Conservation (phyloP, 2,113 vertebrate genomes). For the Poecile atricapillus region DNA sequence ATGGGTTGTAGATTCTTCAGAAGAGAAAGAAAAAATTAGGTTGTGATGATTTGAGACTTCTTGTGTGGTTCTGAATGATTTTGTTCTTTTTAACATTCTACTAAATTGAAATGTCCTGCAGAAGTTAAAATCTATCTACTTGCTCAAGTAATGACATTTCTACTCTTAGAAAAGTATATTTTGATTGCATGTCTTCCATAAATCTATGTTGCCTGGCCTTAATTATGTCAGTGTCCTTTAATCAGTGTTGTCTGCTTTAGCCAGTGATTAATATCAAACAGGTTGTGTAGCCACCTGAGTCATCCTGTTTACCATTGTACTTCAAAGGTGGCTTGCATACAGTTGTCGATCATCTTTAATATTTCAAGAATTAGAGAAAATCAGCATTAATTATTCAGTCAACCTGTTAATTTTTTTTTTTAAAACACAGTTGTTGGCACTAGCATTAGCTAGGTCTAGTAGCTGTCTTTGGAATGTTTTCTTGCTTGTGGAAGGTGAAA, state of each 20-base stretch:
- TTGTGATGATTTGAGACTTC: neutral
- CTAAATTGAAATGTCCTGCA: neutral
- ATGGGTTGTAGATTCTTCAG: neutral
- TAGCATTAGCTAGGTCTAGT: neutral
- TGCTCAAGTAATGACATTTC: neutral
- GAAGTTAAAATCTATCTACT: neutral
- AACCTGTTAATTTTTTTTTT: neutral
- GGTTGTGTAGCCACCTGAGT: neutral
- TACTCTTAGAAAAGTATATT: neutral
- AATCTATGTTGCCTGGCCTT: neutral
- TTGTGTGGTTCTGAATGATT: neutral
- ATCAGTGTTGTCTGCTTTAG: conserved; percentile 14
- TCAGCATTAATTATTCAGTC: neutral
- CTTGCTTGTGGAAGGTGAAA: neutral
- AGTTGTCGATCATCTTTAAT: neutral
- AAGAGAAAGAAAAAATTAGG: neutral
- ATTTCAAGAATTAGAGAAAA: neutral
- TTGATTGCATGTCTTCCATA: neutral
- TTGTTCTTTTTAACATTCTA: neutral
- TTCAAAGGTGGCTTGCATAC: neutral
- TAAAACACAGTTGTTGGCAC: neutral
- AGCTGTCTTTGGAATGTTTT: neutral
- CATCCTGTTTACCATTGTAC: neutral
- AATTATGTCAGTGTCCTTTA: conserved; percentile 39
- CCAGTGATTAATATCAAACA: neutral